Evolutionary conservation across 2,113 vertebrate genomes (phyloP), one percentile per base, ranked within the genome.

Genomic region (Penelope pileata): DNA sequence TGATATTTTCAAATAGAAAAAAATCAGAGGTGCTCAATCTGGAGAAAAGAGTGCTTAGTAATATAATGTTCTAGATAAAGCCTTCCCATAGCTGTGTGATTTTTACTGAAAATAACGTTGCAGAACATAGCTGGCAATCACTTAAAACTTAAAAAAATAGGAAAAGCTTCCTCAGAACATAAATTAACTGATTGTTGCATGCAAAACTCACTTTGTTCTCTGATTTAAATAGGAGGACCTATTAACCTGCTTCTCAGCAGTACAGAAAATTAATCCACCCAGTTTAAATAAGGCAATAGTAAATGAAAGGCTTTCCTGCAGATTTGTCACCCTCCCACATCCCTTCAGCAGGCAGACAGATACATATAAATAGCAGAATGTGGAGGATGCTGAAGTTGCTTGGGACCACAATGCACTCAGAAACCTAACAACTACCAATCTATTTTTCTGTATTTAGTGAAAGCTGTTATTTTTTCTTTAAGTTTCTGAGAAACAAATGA

Each of bases 271-370:
- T 94, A 94, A 91, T 87, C 81, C 50, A 92, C 66, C 66, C 62
- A 53, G 53, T 67, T 54, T 94, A 89, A 94, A 87, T 42, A 84
- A 91, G 67, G 59, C 78, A 94, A 58, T 85, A 14, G 1, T 90
- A 85, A 94, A 94, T 87, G 78, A 87, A 95, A 94, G 67, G 23
- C 40, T 95, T 97, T 91, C 54, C 70, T 90, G 62, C 62, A 80
- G 64, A 58, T 94, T 64, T 83, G 82, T 77, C 81, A 77, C 63
- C 80, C 67, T 94, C 67, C 81, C 76, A 85, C 66, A 82, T 16
- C 24, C 53, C 73, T 82, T 63, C 70, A 89, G 19, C 51, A 83
- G 75, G 54, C 68, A 95, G 86, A 82, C 42, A 90, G 34, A 75
- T 68, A 51, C 40, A 51, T 58, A 87, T 59, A 93, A 90, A 94